Percentiles rank a stretch among this genome's conserved stretches.
These are phyloP conservation scores for Dasypolia templi DNA, from an alignment of 2,888 invertebrate species.

Conservation along the genomic window DNA sequence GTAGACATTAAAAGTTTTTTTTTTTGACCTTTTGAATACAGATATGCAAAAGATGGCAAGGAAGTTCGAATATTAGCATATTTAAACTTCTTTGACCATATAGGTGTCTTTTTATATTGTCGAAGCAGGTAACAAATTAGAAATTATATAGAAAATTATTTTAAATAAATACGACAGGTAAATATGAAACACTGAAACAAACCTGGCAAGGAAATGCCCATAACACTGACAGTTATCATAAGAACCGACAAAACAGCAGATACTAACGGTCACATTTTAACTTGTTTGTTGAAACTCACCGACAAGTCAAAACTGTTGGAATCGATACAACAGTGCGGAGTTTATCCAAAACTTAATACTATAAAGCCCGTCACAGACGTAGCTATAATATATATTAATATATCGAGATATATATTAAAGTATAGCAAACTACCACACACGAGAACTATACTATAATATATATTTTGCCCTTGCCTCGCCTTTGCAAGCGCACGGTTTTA, in stretches of 20 bases:
- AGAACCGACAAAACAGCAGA: constrained; percentile 14
- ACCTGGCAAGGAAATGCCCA: constrained; percentile 1
- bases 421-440: too few species aligned
- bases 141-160: neutral
- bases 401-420: too few species aligned
- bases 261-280: constrained; percentile 21
- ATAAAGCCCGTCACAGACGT: too few species aligned
- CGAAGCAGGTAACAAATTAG: neutral
- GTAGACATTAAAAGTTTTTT: neutral
- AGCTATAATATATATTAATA: too few species aligned
- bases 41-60: neutral
- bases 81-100: neutral
- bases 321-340: constrained; percentile 43
- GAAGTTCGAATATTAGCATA: too few species aligned
- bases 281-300: constrained; percentile 44
- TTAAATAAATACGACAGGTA: neutral
- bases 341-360: constrained; percentile 52
- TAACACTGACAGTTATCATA: constrained; percentile 34
- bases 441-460: too few species aligned
- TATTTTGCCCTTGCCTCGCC: too few species aligned
- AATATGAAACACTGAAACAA: neutral
- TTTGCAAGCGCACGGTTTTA: too few species aligned
- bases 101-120: neutral
- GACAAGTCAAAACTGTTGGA: constrained; percentile 26
- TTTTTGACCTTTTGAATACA: neutral